These are phyloP conservation scores for Sebastolobus alascanus DNA, from an alignment of 2,797 vertebrate genomes.

Conservation along the genomic window DNA sequence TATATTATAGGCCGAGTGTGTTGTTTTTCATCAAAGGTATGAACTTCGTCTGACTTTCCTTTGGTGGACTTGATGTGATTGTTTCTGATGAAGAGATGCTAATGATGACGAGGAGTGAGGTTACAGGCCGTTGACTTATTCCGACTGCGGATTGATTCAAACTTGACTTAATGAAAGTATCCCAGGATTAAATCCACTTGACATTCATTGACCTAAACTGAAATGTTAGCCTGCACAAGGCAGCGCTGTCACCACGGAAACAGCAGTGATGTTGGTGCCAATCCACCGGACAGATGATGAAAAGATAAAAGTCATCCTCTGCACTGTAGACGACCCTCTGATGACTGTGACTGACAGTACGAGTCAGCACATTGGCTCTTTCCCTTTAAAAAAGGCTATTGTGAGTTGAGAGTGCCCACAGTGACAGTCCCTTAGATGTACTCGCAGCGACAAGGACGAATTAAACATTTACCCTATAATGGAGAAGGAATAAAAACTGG, in stretches of 20 bases:
- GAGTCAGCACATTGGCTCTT: constrained; percentile 27
- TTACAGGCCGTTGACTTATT: neutral
- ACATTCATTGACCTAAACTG: neutral
- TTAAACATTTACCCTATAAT: constrained; percentile 80
- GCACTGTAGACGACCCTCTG: constrained; percentile 22
- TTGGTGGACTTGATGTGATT: neutral
- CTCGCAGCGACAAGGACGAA: constrained; percentile 70
- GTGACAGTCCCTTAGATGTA: constrained; percentile 58
- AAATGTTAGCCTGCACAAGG: neutral
- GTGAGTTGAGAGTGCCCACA: constrained; percentile 26
- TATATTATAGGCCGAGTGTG: neutral
- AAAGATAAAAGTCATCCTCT: constrained; percentile 15
- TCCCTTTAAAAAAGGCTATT: constrained; percentile 35
- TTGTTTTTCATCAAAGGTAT: neutral
- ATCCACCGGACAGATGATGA: neutral
- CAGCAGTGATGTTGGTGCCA: neutral
- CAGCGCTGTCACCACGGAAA: neutral
- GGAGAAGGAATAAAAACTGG: constrained; percentile 64
- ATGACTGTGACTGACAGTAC: constrained; percentile 24
- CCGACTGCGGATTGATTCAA: neutral
- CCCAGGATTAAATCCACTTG: neutral
- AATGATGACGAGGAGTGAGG: neutral
- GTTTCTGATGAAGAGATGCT: neutral
- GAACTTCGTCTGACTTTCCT: neutral
- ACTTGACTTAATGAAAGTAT: neutral